Percentiles rank a stretch among this genome's conserved stretches.
phyloP scores from a whole-genome alignment of 1,140 invertebrate species.

The Phortica variegata region DNA sequence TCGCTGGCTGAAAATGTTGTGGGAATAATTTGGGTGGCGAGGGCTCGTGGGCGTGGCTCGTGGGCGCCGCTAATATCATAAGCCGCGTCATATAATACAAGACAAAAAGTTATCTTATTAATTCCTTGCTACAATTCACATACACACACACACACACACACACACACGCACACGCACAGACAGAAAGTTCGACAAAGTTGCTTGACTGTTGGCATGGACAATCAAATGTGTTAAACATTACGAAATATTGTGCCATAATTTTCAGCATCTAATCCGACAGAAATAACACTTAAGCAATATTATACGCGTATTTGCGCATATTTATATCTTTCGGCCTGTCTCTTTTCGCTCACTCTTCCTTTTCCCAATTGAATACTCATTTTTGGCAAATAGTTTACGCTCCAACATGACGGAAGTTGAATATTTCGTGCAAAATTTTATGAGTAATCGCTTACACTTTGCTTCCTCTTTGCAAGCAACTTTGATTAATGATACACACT shows the following conservation, averaged over 20 bases:
- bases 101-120: conserved; percentile 46
- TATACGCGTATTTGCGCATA: conserved; percentile 28
- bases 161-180: conserved; percentile 6
- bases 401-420: background rate
- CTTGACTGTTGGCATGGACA: conserved; percentile 31
- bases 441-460: too few relatives aligned
- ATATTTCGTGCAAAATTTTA: too few relatives aligned
- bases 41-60: conserved; percentile 11
- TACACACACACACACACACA: conserved; percentile 2
- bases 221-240: conserved; percentile 54
- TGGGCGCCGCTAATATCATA: background rate
- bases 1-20: conserved; percentile 24
- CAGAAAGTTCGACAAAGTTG: too few relatives aligned
- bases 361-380: conserved; percentile 38
- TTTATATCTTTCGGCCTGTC: conserved; percentile 4
- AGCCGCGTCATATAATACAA: too few relatives aligned
- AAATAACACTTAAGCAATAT: conserved; percentile 53
- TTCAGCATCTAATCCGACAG: conserved; percentile 45
- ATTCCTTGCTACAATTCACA: conserved; percentile 32
- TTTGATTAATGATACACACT: too few relatives aligned
- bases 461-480: too few relatives aligned
- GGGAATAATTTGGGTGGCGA: too few relatives aligned
- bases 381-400: conserved; percentile 28
- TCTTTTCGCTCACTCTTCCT: background rate
- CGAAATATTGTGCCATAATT: conserved; percentile 51